Base-by-base conservation (phyloP, 2,888 invertebrate species). In the Rotaria socialis region DNA sequence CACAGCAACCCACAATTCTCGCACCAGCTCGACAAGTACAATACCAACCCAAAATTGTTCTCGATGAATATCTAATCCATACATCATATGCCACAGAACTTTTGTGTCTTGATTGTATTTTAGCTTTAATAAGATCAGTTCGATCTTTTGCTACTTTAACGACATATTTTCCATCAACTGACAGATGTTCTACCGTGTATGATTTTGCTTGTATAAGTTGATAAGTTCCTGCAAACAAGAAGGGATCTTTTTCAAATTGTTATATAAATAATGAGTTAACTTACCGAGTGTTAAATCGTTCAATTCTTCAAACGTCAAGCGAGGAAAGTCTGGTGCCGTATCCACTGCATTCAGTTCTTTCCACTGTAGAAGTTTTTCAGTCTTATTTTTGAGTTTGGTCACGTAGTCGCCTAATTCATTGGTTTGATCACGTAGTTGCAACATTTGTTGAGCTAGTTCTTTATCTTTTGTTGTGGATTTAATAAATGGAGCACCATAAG, bases 121-220 rank as follows among this genome's bases (percentile, higher is more conserved):
- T 5, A 2, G 75, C 41, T 75, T n/a, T 35, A 1, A 75, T 0
- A 43, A 75, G 41, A 43, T 75, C 22, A 5, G 35, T 8, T 35
- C 75, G 6, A 19, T 75, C 41, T 43, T 75, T 75, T 22, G 75
- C 41, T 5, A 75, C 1, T 7, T 75, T 41, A 41, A 75, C 75
- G n/a, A 43, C 43, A 43, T 41, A 75, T 10, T 41, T 41, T 43
- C 75, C 75, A 43, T 75, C 41, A 0, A 1, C 1, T 7, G 75
- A 75, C 43, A 75, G 22, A 43, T 75, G 75, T 16, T 43, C 75
- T 43, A 75, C 14, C 4, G 43, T 19, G 22, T 75, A 75, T 6
- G 41, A 16, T 75, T 75, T 75, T 75, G 75, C 75, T 22, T 75
- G 75, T 75, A 41, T 75, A 8, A 75, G 27, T 22, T 75, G 75